These are phyloP conservation scores for Helogale parvula DNA, from an alignment of 2,113 vertebrate genomes.

Conservation along the genomic window DNA sequence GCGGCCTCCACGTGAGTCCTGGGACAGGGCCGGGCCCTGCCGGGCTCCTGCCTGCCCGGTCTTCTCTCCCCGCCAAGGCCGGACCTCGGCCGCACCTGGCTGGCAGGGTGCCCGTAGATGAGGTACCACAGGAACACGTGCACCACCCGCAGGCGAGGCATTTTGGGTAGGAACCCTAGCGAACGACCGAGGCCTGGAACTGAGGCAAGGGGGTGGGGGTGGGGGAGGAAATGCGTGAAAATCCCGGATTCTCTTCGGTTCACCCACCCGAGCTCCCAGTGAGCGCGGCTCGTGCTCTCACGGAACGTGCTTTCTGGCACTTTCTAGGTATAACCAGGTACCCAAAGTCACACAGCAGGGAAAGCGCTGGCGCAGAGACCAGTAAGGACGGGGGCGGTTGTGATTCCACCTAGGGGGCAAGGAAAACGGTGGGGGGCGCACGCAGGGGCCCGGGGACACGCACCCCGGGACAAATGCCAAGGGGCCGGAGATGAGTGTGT, in stretches of 20 bases:
- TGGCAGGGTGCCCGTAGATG: slow-evolving; percentile 91
- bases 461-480: not conserved
- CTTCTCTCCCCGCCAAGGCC: slow-evolving; percentile 54
- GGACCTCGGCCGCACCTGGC: slow-evolving; percentile 42
- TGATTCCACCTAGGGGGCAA: not conserved
- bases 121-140: slow-evolving; percentile 96
- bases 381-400: not conserved
- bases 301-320: not conserved
- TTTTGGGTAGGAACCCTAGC: slow-evolving; percentile 96
- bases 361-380: not conserved
- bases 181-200: slow-evolving; percentile 94
- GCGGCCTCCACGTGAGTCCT: slow-evolving; percentile 61
- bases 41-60: not conserved
- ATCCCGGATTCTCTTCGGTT: not conserved
- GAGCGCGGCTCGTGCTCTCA: not conserved
- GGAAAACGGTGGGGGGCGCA: rapidly evolving
- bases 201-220: slow-evolving; percentile 65
- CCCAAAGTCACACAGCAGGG: no score
- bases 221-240: not conserved
- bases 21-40: not conserved
- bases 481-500: rapidly evolving
- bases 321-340: no score
- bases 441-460: rapidly evolving
- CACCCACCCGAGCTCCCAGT: not conserved
- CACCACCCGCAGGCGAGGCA: slow-evolving; percentile 92